Evolutionary conservation across 2,888 invertebrate genomes (phyloP).

Genomic region (Eudemis profundana): DNA sequence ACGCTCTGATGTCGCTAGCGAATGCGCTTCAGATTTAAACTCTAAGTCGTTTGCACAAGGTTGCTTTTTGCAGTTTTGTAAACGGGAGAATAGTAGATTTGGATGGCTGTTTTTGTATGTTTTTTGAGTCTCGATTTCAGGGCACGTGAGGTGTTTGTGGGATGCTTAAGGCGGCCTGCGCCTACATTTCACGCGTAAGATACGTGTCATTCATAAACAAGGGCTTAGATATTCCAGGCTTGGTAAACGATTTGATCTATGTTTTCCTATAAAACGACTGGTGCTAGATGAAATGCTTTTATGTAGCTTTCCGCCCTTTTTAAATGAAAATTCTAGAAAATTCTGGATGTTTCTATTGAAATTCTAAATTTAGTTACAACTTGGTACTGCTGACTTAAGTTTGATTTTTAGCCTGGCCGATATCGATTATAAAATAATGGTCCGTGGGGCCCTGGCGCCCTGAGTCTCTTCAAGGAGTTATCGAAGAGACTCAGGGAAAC

Average conservation of each 20-base stretch:
- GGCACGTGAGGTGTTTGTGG: slow-evolving; percentile 26
- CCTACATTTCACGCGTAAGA: slow-evolving; percentile 30
- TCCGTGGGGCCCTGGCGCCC: no score
- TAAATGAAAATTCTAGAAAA: no score
- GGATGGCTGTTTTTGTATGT: background rate
- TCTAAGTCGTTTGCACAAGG: background rate
- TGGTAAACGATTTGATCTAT: background rate
- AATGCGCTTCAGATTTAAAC: background rate
- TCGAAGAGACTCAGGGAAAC: no score
- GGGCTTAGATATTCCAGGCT: slow-evolving; percentile 15
- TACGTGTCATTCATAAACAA: slow-evolving; percentile 33
- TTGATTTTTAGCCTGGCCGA: no score
- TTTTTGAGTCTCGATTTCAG: slow-evolving; percentile 35
- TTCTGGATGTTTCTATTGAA: background rate
- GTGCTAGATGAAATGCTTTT: background rate
- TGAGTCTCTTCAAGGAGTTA: no score
- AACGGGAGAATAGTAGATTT: background rate
- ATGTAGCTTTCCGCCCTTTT: background rate
- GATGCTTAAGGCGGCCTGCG: slow-evolving; percentile 33
- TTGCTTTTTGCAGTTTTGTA: slow-evolving; percentile 1
- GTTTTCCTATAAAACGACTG: background rate
- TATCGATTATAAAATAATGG: no score
- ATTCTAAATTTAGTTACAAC: no score
- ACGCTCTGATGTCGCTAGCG: background rate
- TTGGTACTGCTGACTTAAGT: no score